These are phyloP conservation scores for Mythimna ferrago DNA, from an alignment of 2,888 invertebrate species.

Conservation along the genomic window DNA sequence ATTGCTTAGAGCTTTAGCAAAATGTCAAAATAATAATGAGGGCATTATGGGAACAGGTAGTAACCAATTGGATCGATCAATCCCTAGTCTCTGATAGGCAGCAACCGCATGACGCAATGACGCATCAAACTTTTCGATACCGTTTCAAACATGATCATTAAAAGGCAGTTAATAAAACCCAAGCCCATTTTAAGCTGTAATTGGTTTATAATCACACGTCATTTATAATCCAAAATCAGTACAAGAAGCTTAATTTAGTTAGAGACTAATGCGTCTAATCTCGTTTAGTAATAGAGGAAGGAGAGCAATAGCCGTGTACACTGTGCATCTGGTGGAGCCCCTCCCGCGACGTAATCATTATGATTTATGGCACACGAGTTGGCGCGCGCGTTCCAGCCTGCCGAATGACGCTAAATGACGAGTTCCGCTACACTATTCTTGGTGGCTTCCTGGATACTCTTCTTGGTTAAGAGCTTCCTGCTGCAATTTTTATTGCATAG, in stretches of 20 bases:
- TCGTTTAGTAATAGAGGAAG: slow-evolving; percentile 54
- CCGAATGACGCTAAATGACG: slow-evolving; percentile 60
- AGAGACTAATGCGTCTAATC: slow-evolving; percentile 50
- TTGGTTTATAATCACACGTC: slow-evolving; percentile 41
- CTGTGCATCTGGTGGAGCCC: slow-evolving; percentile 45
- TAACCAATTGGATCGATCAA: slow-evolving; percentile 6
- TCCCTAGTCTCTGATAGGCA: neutral
- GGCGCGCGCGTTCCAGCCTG: slow-evolving; percentile 59
- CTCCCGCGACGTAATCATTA: slow-evolving; percentile 52
- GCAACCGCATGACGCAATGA: slow-evolving; percentile 19
- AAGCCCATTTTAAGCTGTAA: slow-evolving; percentile 10
- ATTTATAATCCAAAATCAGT: slow-evolving; percentile 43
- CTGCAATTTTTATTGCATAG: slow-evolving; percentile 33
- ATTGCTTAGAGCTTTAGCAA: slow-evolving; percentile 28
- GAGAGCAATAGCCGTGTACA: slow-evolving; percentile 53
- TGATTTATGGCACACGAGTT: slow-evolving; percentile 62
- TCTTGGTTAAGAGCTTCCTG: slow-evolving; percentile 48
- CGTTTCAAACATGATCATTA: slow-evolving; percentile 28
- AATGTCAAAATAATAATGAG: slow-evolving; percentile 34
- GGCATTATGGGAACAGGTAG: neutral
- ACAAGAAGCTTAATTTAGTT: slow-evolving; percentile 32
- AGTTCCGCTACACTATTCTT: slow-evolving; percentile 64
- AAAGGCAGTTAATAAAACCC: slow-evolving; percentile 22
- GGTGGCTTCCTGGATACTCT: slow-evolving; percentile 52
- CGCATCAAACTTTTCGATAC: slow-evolving; percentile 16